Evolutionary conservation across 1,140 invertebrate genomes (phyloP), one percentile per base, ranked within the genome.

Genomic region (Drosophila nebulosa): DNA sequence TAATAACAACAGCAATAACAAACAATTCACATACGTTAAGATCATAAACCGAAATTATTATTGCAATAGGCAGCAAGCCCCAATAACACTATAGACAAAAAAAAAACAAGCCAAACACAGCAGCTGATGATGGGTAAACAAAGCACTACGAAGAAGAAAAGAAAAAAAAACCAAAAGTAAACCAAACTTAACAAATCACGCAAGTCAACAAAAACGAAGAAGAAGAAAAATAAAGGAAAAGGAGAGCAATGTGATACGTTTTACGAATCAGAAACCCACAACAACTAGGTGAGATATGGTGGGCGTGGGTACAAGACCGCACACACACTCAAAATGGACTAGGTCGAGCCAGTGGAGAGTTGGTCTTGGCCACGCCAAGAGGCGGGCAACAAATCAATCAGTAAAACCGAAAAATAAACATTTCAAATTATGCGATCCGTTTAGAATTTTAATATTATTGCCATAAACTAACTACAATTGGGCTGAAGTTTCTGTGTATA

Each of bases 331-430:
- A 16, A 22, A 26, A 14, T 69, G 65, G 65, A 53, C 51, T 64
- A 69, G 69, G 69, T 71, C 66, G 69, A 62, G 67, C 35, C n/a
- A n/a, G n/a, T n/a, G n/a, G n/a, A 12, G 69, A 14, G 12, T 36
- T 36, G 35, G 14, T n/a, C 0, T 36, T 36, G 35, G 14, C 9
- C 39, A 22, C 6, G 51, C 51, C 42, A 78, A 50, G 27, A 60
- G 61, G 58, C 70, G 62, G 59, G 68, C 80, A 57, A 79, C 80
- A 84, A 85, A 84, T 84, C 80, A 84, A 84, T 84, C 80, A 79
- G 63, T 21, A 10, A 18, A 46, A 46, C 16, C 68, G 16, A 83
- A 79, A 79, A 65, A 69, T 69, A 53, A 72, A 60, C 26, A 65
- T 56, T 57, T 39, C 68, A 70, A 78, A 53, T 14, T 35, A 10